A percentile compares a stretch with the other conserved stretches of the same genome.
Evolutionary conservation across 2,797 vertebrate genomes (phyloP).

Genomic region (Poecilia wingei): DNA sequence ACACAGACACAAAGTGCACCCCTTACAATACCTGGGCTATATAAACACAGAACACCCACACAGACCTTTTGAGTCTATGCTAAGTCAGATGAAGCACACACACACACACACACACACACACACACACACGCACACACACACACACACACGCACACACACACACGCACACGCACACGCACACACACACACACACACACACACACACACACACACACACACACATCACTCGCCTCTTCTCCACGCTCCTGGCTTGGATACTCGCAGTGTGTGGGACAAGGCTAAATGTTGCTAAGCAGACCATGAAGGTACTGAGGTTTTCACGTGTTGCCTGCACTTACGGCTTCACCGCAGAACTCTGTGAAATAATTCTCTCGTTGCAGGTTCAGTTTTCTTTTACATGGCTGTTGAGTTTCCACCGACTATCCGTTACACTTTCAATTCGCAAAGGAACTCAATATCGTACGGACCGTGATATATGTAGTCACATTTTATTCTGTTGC

Average conservation of each 20-base stretch:
- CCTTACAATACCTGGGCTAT: constrained; percentile 23
- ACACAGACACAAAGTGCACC: constrained; percentile 4
- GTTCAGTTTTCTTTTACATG: constrained; percentile 12
- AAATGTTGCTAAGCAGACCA: constrained; percentile 58
- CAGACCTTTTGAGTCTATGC: constrained; percentile 1
- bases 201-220: constrained; percentile 4
- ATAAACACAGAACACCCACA: constrained; percentile 46
- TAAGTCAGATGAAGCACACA: constrained; percentile 20
- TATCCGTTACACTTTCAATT: not conserved
- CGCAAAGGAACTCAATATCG: not conserved
- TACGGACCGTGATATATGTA: not conserved
- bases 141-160: constrained; percentile 3
- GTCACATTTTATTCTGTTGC: no score
- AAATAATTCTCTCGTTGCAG: constrained; percentile 6
- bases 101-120: constrained; percentile 5
- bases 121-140: not conserved
- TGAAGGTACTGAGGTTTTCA: constrained; percentile 61
- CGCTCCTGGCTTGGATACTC: constrained; percentile 11
- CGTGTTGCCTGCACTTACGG: constrained; percentile 35
- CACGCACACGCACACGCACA: not conserved
- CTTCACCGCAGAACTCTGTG: constrained; percentile 17
- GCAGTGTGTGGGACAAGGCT: constrained; percentile 39
- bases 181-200: not conserved
- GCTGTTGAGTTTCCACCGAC: not conserved
- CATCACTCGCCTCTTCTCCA: not conserved